phyloP scores from a whole-genome alignment of 2,888 invertebrate genomes.

The Dicranocentrus wangi region DNA sequence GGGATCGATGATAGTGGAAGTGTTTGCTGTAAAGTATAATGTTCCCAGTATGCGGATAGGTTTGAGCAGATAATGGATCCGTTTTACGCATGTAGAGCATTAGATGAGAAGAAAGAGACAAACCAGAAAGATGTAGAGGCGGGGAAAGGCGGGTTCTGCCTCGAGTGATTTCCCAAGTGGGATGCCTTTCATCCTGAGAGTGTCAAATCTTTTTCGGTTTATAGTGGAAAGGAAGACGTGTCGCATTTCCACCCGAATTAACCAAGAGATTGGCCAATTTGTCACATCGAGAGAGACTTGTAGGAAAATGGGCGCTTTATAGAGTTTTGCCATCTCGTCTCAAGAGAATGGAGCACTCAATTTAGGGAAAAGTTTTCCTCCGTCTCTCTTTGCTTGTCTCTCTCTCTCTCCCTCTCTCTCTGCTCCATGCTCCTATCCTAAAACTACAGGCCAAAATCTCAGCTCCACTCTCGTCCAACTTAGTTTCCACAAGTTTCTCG shows the following conservation, averaged over 20 bases:
- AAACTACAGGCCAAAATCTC: too few relatives aligned
- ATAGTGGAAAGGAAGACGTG: slow-evolving; percentile 71
- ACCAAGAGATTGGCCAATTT: slow-evolving; percentile 73
- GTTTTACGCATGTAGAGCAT: slow-evolving; percentile 71
- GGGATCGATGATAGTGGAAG: slow-evolving; percentile 67
- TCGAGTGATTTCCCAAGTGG: slow-evolving; percentile 72
- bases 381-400: slow-evolving; percentile 29
- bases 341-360: slow-evolving; percentile 68
- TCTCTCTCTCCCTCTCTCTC: slow-evolving; percentile 22
- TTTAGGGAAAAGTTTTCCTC: slow-evolving; percentile 63
- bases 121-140: slow-evolving; percentile 59
- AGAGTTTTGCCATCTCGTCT: slow-evolving; percentile 71
- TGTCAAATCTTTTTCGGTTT: slow-evolving; percentile 72
- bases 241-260: slow-evolving; percentile 73
- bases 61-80: slow-evolving; percentile 69
- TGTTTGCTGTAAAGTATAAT: slow-evolving; percentile 13
- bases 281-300: slow-evolving; percentile 71
- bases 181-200: slow-evolving; percentile 71
- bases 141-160: slow-evolving; percentile 69
- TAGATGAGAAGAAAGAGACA: slow-evolving; percentile 51
- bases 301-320: slow-evolving; percentile 72
- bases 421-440: neutral
- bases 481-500: neutral
- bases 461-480: neutral
- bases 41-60: slow-evolving; percentile 55